Percentiles rank a stretch among this genome's conserved stretches.
Evolutionary conservation across 2,113 vertebrate genomes (phyloP).

Genomic region (Marmota monax): DNA sequence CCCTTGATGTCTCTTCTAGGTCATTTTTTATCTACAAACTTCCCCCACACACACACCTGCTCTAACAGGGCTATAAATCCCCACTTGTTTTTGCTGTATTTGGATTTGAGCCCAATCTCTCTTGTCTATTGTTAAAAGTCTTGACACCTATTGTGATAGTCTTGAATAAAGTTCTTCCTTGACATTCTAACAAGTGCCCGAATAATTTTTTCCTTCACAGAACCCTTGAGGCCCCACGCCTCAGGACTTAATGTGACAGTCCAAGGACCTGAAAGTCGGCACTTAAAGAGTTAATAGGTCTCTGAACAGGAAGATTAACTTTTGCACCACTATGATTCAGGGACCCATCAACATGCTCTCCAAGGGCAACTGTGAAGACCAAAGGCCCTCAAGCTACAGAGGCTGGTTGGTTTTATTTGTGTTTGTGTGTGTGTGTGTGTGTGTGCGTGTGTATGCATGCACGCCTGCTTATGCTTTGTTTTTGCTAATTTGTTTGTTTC

Average conservation of each 20-base stretch:
- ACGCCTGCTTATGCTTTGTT: not conserved
- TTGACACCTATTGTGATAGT: not conserved
- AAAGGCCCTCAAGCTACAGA: not conserved
- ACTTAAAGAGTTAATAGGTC: not conserved
- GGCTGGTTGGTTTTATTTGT: not conserved
- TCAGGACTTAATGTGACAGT: not conserved
- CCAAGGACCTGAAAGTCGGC: not conserved
- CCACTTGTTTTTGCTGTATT: not conserved
- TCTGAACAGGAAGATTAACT: not conserved
- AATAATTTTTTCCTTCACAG: not conserved
- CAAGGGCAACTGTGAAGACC: not conserved
- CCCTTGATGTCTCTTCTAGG: not conserved
- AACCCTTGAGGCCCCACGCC: not conserved
- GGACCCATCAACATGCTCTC: not conserved
- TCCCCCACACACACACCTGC: not conserved
- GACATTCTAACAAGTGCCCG: not conserved
- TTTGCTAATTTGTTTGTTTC: not conserved
- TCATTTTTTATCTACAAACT: not conserved
- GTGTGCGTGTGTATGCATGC: not conserved
- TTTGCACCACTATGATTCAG: not conserved
- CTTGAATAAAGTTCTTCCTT: not conserved
- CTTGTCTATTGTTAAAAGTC: not conserved
- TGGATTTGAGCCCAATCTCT: not conserved
- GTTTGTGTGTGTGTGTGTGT: too few species aligned
- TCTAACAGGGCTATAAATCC: not conserved